phyloP scores from a whole-genome alignment of 2,113 vertebrate species.

The Eolophus roseicapilla region DNA sequence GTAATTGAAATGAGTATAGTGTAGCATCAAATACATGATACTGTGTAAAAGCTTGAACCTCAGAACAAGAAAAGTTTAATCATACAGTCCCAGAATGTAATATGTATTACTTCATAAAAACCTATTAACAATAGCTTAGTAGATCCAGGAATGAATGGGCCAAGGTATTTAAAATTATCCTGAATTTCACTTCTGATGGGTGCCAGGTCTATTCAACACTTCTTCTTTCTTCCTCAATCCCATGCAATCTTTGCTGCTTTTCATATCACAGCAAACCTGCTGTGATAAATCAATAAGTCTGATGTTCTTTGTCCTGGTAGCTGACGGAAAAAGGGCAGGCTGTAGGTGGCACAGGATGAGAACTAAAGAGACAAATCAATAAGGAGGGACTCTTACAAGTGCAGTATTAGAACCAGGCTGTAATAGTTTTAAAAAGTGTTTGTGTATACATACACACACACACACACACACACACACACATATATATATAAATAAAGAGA shows the following conservation, averaged over 20 bases:
- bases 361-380: background rate
- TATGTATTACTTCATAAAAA: background rate
- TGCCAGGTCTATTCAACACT: background rate
- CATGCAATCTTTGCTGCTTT: background rate
- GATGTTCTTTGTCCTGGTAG: background rate
- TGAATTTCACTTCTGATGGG: background rate
- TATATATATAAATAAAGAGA: background rate
- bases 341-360: background rate
- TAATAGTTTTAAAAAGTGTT: background rate
- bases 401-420: background rate
- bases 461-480: accelerated
- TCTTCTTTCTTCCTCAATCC: no score
- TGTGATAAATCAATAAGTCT: background rate
- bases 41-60: background rate
- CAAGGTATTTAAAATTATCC: background rate
- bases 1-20: background rate
- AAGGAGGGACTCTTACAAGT: background rate
- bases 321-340: background rate
- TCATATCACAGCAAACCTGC: background rate
- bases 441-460: background rate
- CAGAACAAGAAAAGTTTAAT: background rate
- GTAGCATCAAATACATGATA: background rate
- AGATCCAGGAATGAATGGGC: background rate
- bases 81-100: background rate
- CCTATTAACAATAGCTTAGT: background rate